phyloP scores from a whole-genome alignment of 2,797 vertebrate genomes.

The Adrianichthys oophorus region DNA sequence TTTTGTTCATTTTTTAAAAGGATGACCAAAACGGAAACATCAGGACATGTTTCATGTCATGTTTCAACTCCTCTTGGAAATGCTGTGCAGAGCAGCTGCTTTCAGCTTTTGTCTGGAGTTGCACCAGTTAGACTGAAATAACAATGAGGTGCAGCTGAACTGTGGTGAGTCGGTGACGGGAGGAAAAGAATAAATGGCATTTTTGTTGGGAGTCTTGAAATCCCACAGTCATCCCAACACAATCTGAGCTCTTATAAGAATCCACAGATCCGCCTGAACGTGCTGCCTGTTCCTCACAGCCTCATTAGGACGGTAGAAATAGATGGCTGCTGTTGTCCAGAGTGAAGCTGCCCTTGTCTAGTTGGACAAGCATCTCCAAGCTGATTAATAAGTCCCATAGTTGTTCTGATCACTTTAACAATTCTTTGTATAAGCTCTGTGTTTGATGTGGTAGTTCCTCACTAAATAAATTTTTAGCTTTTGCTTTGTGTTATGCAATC shows the following conservation, averaged over 20 bases:
- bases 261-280: conserved; percentile 33
- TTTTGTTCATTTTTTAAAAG: no score
- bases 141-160: not conserved
- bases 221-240: conserved; percentile 28
- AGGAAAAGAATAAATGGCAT: conserved; percentile 10
- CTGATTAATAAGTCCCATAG: conserved; percentile 53
- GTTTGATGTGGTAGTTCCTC: conserved; percentile 19
- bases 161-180: not conserved
- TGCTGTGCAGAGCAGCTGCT: not conserved
- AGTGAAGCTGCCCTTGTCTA: conserved; percentile 37
- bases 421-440: conserved; percentile 21
- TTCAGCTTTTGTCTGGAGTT: not conserved
- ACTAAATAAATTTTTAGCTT: conserved; percentile 29
- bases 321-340: conserved; percentile 41
- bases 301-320: conserved; percentile 49
- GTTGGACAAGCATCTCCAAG: conserved; percentile 32
- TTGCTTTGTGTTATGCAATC: conserved; percentile 5
- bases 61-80: not conserved
- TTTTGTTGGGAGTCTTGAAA: conserved; percentile 27
- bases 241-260: conserved; percentile 38
- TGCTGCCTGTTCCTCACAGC: conserved; percentile 24
- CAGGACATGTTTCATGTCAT: no score
- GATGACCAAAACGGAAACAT: no score
- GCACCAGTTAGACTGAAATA: not conserved
- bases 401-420: conserved; percentile 34